Evolutionary conservation across 2,113 vertebrate species (phyloP).

Genomic region (Sinocyclocheilus anophthalmus): DNA sequence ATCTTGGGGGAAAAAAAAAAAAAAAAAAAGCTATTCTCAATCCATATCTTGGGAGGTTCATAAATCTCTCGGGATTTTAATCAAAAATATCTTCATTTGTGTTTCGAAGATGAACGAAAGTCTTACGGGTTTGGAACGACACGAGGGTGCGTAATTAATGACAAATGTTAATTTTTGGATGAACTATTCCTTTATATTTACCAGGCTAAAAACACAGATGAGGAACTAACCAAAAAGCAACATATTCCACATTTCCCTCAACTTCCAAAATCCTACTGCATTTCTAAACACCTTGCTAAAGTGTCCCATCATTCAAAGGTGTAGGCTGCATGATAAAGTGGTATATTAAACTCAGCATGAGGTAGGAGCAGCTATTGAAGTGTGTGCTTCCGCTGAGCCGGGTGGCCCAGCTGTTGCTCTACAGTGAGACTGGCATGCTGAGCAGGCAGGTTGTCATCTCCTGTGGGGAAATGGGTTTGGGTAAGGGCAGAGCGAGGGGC

Average conservation of each 20-base stretch:
- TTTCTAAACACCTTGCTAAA: constrained; percentile 29
- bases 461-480: constrained; percentile 26
- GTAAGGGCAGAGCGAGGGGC: not conserved
- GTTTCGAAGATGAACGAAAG: no score
- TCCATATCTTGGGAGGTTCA: no score
- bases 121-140: no score
- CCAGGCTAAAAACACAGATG: not conserved
- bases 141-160: no score
- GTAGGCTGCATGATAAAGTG: constrained; percentile 17
- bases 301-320: constrained; percentile 2
- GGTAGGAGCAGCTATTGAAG: constrained; percentile 23
- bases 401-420: constrained; percentile 26
- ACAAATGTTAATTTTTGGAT: no score
- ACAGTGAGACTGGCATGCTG: not conserved
- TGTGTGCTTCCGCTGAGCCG: not conserved
- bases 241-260: not conserved
- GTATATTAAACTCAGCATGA: constrained; percentile 24
- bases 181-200: not conserved
- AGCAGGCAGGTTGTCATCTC: constrained; percentile 3
- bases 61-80: no score
- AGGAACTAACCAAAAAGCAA: not conserved
- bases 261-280: constrained; percentile 24
- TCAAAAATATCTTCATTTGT: no score
- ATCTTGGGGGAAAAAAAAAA: no score
- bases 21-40: no score